Evolutionary conservation across 2,797 vertebrate genomes (phyloP).

Genomic region (Crenuchus spilurus): DNA sequence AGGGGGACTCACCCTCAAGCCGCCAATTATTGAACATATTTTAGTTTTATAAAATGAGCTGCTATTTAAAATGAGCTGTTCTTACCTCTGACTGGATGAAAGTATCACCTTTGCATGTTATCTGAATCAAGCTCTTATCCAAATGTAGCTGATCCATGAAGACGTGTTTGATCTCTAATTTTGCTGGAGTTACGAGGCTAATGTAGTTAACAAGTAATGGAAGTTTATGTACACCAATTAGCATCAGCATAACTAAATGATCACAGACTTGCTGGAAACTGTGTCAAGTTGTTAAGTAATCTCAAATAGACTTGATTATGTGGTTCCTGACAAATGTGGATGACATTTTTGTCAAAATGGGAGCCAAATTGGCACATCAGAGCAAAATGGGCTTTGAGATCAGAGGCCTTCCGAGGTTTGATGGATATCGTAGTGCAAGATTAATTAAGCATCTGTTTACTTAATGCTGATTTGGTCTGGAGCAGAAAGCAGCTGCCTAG

Average conservation of each 20-base stretch:
- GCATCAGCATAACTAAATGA: not conserved
- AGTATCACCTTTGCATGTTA: too few species aligned
- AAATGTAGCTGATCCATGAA: too few species aligned
- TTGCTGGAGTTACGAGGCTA: not conserved
- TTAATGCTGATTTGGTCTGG: not conserved
- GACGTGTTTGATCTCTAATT: too few species aligned
- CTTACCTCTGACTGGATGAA: too few species aligned
- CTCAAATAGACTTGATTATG: not conserved
- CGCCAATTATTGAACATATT: too few species aligned
- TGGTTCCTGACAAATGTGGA: not conserved
- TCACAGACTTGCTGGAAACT: not conserved
- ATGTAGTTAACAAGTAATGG: not conserved
- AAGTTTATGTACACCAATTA: not conserved
- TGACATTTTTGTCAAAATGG: not conserved
- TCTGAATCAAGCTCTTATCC: too few species aligned
- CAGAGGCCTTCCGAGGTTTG: not conserved
- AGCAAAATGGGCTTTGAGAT: not conserved
- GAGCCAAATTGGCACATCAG: not conserved
- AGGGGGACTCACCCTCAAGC: too few species aligned
- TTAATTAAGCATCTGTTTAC: slow-evolving; percentile 24
- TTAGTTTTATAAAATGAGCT: too few species aligned
- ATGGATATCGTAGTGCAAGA: not conserved
- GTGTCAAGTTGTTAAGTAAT: not conserved
- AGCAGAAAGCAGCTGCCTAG: not conserved
- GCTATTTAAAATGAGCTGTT: too few species aligned